Evolutionary conservation across 2,113 vertebrate genomes (phyloP).

Genomic region (Maccullochella peelii): DNA sequence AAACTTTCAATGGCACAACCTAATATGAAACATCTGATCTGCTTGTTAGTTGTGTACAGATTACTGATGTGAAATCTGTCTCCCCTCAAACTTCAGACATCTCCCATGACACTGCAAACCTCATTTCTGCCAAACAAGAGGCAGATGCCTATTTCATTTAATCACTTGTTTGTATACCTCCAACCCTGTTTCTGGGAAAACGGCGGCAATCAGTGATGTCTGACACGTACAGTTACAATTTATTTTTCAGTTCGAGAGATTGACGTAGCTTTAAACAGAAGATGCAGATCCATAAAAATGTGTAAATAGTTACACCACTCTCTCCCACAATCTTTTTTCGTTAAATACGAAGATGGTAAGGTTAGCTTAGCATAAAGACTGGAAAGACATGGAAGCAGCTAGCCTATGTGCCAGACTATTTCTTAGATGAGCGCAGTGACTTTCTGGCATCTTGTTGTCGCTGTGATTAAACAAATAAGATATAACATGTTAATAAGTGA

Average conservation of each 20-base stretch:
- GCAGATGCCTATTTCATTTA: constrained; percentile 37
- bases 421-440: not conserved
- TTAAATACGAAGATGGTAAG: not conserved
- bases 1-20: constrained; percentile 23
- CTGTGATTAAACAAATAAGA: not conserved
- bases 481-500: not conserved
- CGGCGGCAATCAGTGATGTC: constrained; percentile 23
- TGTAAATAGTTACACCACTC: not conserved
- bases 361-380: not conserved
- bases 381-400: not conserved
- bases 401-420: not conserved
- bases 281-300: not conserved
- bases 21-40: constrained; percentile 62
- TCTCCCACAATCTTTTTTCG: not conserved
- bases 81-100: constrained; percentile 14
- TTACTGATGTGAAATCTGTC: constrained; percentile 18
- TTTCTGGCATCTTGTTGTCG: not conserved
- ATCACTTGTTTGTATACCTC: constrained; percentile 52
- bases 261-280: not conserved
- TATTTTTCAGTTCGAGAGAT: constrained; percentile 4
- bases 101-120: constrained; percentile 39
- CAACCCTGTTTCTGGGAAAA: constrained; percentile 48
- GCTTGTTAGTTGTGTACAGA: constrained; percentile 16
- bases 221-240: constrained; percentile 28
- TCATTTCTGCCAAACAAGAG: constrained; percentile 24